A percentile compares a stretch with the other conserved stretches of the same genome.
phyloP scores from a whole-genome alignment of 2,113 vertebrate genomes.

The Balaenoptera acutorostrata region DNA sequence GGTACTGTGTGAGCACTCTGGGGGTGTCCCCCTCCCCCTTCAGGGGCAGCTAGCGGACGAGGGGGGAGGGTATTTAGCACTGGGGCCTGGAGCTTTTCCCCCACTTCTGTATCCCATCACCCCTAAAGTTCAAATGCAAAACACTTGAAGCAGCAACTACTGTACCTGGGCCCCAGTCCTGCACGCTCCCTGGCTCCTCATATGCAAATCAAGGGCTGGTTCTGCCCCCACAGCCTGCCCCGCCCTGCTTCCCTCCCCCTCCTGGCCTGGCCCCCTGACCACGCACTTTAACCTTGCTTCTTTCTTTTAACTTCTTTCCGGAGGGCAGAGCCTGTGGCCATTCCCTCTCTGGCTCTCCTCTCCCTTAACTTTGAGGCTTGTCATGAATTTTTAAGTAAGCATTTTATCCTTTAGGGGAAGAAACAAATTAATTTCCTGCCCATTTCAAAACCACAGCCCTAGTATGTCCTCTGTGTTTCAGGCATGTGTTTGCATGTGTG shows the following conservation, averaged over 20 bases:
- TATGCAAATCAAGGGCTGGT: conserved; percentile 81
- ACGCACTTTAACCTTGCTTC: conserved; percentile 84
- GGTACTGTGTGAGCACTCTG: conserved; percentile 78
- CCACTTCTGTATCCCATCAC: conserved; percentile 46
- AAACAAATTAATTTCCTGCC: conserved; percentile 69
- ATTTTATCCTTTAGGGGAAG: conserved; percentile 69
- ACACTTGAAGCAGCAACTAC: conserved; percentile 84
- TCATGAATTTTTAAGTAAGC: conserved; percentile 77
- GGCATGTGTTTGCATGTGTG: conserved; percentile 72
- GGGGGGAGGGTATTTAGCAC: conserved; percentile 62
- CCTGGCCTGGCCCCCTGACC: conserved; percentile 66
- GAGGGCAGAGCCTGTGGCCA: conserved; percentile 51
- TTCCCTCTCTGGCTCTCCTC: conserved; percentile 31
- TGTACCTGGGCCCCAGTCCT: conserved; percentile 78
- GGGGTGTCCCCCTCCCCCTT: conserved; percentile 69
- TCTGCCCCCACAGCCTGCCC: conserved; percentile 68
- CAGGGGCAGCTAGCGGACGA: conserved; percentile 68
- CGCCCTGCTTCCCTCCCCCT: not conserved
- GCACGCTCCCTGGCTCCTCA: conserved; percentile 69
- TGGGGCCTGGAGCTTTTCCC: conserved; percentile 66
- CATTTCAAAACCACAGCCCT: conserved; percentile 71
- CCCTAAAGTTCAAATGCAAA: conserved; percentile 72
- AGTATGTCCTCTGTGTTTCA: conserved; percentile 61
- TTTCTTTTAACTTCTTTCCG: conserved; percentile 55
- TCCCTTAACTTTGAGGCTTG: conserved; percentile 67